Conservation (phyloP, 2,888 invertebrate species). For the Philhelius pedissequus region DNA sequence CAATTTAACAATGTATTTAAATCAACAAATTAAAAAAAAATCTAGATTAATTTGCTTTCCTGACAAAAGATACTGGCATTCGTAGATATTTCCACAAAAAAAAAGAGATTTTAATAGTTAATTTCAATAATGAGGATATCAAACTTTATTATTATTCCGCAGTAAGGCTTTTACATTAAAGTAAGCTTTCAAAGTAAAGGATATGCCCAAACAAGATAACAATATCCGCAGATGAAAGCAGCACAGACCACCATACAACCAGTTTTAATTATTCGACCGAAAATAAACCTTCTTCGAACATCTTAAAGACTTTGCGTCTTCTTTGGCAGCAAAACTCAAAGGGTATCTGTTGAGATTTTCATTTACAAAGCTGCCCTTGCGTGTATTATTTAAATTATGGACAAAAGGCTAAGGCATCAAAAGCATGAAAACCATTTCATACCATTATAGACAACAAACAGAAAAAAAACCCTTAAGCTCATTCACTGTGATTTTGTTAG, state of each 20-base stretch:
- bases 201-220: background rate
- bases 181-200: background rate
- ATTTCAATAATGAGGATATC: background rate
- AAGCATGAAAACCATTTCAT: background rate
- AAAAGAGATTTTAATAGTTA: background rate
- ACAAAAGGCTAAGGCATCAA: background rate
- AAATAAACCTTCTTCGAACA: constrained; percentile 38
- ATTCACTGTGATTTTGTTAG: background rate
- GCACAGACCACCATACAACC: no score
- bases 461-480: background rate
- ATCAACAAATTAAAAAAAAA: no score
- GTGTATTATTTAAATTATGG: background rate
- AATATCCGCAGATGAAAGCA: constrained; percentile 58
- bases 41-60: no score
- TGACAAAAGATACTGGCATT: no score
- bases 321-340: background rate
- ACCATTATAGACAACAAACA: background rate
- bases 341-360: background rate
- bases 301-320: background rate
- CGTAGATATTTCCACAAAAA: background rate
- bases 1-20: no score
- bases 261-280: constrained; percentile 47
- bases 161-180: background rate
- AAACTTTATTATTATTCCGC: background rate
- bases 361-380: background rate